Conservation (phyloP, 2,888 invertebrate species). For the Tinea pellionella region DNA sequence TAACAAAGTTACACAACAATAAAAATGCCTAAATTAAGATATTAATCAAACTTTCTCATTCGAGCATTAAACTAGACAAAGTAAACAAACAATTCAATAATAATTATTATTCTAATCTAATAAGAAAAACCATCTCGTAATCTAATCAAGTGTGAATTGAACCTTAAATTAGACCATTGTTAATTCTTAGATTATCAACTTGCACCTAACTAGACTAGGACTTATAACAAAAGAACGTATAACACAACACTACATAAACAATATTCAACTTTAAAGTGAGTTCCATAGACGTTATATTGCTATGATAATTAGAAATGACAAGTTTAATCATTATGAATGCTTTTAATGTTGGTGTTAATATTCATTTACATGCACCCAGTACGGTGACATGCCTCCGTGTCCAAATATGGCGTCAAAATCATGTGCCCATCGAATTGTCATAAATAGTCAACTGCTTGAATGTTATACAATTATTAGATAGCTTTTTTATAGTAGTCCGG, state of each 20-base stretch:
- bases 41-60: background rate
- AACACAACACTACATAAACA: background rate
- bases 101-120: background rate
- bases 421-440: slow-evolving; percentile 28
- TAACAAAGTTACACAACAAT: background rate
- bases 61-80: slow-evolving; percentile 14
- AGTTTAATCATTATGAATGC: slow-evolving; percentile 27
- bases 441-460: slow-evolving; percentile 25
- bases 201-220: slow-evolving; percentile 20
- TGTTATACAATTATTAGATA: too few relatives aligned
- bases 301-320: background rate
- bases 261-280: background rate
- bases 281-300: background rate
- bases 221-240: background rate
- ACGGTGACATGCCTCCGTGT: slow-evolving; percentile 24
- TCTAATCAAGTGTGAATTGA: slow-evolving; percentile 31
- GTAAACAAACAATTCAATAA: slow-evolving; percentile 22
- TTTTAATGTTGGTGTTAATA: too few relatives aligned
- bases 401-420: slow-evolving; percentile 32
- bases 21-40: background rate
- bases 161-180: slow-evolving; percentile 19
- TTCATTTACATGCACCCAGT: slow-evolving; percentile 32
- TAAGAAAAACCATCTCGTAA: slow-evolving; percentile 20
- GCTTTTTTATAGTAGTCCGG: too few relatives aligned
- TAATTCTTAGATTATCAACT: slow-evolving; percentile 35